Conservation (phyloP, 2,113 vertebrate species). For the Willisornis vidua region DNA sequence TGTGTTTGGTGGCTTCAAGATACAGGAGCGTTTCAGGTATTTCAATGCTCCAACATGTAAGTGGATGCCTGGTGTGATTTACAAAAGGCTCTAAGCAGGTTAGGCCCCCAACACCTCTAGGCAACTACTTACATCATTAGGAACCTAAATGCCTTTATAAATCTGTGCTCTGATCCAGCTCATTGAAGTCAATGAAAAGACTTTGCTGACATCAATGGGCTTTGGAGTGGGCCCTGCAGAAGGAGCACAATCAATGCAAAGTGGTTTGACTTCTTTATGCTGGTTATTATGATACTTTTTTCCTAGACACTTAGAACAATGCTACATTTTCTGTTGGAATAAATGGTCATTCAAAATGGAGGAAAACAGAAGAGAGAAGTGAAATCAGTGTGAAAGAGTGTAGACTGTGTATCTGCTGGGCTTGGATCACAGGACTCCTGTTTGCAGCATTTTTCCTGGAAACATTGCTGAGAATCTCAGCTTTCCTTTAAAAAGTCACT, state of each 20-base stretch:
- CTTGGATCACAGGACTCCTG: neutral
- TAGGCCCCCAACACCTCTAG: constrained; percentile 42
- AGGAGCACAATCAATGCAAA: neutral
- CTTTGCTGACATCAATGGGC: constrained; percentile 45
- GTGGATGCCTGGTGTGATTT: neutral
- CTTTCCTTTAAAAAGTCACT: constrained; percentile 6
- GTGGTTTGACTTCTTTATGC: constrained; percentile 1
- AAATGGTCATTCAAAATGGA: neutral
- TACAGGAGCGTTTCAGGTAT: neutral
- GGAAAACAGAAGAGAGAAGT: neutral
- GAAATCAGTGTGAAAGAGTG: accelerated
- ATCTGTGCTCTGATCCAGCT: constrained; percentile 26
- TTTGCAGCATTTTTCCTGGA: constrained; percentile 28
- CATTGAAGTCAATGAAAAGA: constrained; percentile 48
- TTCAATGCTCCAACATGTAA: neutral
- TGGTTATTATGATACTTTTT: neutral
- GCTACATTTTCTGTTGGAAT: neutral
- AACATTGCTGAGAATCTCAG: neutral
- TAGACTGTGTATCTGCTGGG: neutral
- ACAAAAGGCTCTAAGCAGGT: constrained; percentile 9
- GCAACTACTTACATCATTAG: constrained; percentile 36
- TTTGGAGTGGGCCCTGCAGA: constrained; percentile 26
- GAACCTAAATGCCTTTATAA: constrained; percentile 38
- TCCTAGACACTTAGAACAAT: neutral
- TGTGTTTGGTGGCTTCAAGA: neutral